Percentiles rank a stretch among this genome's conserved stretches.
Conservation (phyloP, 1,140 invertebrate species). For the Bombus superbus region DNA sequence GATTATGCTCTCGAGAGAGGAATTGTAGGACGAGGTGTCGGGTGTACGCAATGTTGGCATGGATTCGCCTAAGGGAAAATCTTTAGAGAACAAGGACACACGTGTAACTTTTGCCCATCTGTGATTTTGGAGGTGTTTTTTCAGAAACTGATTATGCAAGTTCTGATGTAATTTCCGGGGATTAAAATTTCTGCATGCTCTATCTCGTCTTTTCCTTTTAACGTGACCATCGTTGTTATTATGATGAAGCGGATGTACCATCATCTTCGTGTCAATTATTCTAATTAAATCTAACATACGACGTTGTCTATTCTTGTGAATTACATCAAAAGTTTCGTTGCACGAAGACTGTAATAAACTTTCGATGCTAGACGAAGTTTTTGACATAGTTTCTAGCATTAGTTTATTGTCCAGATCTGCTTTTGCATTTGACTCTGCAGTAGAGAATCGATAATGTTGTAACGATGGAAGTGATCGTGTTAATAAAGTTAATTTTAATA, state of each 20-base stretch:
- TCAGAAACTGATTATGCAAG: constrained; percentile 3
- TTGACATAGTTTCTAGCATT: background rate
- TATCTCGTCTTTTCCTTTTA: constrained; percentile 40
- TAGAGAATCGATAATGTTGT: background rate
- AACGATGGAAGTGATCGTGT: constrained; percentile 10
- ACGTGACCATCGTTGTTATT: background rate
- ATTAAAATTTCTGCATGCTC: background rate
- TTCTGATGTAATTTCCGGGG: background rate
- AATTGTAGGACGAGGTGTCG: constrained; percentile 42
- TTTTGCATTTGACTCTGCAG: background rate
- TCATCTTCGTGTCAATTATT: constrained; percentile 78
- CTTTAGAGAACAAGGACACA: background rate
- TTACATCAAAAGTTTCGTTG: constrained; percentile 13
- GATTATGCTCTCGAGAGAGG: constrained; percentile 42
- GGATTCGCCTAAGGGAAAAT: constrained; percentile 7
- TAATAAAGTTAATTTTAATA: background rate
- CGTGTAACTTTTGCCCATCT: background rate
- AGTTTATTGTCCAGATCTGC: background rate
- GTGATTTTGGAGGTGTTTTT: background rate
- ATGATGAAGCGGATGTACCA: constrained; percentile 58
- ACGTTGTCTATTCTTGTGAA: constrained; percentile 59
- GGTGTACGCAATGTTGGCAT: background rate
- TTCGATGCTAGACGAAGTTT: constrained; percentile 36
- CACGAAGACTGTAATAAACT: constrained; percentile 37
- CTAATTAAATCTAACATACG: constrained; percentile 77